Percentiles rank a stretch among this genome's conserved stretches.
phyloP scores from a whole-genome alignment of 2,797 vertebrate genomes.

The Aphelocoma californica region DNA sequence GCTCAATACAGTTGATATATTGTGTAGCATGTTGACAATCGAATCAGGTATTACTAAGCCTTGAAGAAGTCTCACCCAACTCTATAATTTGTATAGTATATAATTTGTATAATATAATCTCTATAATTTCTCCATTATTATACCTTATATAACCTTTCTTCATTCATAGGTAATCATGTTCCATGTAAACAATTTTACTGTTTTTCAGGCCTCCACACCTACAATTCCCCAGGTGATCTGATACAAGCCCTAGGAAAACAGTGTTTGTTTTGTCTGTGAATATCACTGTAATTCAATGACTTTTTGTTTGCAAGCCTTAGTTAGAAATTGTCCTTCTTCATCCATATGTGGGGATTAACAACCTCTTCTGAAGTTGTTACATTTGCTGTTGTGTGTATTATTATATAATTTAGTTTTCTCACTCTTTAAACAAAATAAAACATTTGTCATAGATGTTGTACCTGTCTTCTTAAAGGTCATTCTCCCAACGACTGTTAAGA shows the following conservation, averaged over 20 bases:
- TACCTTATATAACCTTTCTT: neutral
- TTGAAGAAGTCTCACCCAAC: conserved; percentile 41
- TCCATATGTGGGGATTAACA: neutral
- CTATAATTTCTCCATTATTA: neutral
- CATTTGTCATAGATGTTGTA: neutral
- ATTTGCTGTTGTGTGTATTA: neutral
- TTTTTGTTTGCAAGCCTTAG: neutral
- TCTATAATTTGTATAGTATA: conserved; percentile 11
- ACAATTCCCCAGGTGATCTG: neutral
- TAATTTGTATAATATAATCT: too few relatives aligned
- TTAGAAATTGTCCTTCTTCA: neutral
- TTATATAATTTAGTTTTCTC: neutral
- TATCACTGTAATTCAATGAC: neutral
- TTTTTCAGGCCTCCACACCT: neutral
- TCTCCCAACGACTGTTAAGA: neutral
- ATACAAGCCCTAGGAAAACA: neutral
- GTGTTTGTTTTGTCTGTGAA: neutral
- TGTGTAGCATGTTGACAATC: neutral
- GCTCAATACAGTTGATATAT: neutral
- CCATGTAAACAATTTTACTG: neutral
- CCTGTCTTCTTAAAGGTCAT: neutral
- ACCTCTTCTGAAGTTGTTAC: neutral
- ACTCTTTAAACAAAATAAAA: neutral
- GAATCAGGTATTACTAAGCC: conserved; percentile 16
- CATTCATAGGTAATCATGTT: neutral